Conservation (phyloP, 1,140 invertebrate species). For the Drosophila equinoxialis region DNA sequence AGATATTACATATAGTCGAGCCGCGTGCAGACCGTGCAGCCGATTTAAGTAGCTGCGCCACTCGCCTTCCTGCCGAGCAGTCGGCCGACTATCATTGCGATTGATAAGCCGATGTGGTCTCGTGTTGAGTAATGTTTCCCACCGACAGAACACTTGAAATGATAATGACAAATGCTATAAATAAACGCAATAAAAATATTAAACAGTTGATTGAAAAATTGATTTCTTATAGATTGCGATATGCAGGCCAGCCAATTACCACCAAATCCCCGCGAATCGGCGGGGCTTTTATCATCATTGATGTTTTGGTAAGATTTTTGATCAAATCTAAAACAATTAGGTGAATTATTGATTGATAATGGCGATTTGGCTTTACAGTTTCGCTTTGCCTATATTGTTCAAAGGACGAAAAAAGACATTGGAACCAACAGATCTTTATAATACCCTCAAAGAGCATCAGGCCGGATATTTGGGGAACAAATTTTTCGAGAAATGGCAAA, state of each 20-base stretch:
- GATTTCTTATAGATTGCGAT: background rate
- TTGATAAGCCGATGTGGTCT: slow-evolving; percentile 9
- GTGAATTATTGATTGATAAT: too few species aligned
- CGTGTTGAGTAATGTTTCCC: slow-evolving; percentile 7
- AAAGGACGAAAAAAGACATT: slow-evolving; percentile 84
- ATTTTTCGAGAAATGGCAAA: slow-evolving; percentile 65
- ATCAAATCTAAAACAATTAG: too few species aligned
- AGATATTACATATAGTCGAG: background rate
- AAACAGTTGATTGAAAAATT: slow-evolving; percentile 1
- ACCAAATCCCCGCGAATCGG: slow-evolving; percentile 63
- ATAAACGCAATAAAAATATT: slow-evolving; percentile 7
- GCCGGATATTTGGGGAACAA: slow-evolving; percentile 58
- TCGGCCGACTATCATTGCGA: background rate
- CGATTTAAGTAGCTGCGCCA: background rate
- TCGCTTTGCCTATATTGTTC: slow-evolving; percentile 83
- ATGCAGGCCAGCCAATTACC: slow-evolving; percentile 57
- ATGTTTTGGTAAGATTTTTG: slow-evolving; percentile 61
- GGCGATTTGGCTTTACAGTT: slow-evolving; percentile 58
- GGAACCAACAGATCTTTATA: slow-evolving; percentile 84
- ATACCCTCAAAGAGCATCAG: slow-evolving; percentile 84
- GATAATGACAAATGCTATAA: background rate
- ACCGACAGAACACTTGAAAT: background rate
- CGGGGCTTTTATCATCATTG: slow-evolving; percentile 57
- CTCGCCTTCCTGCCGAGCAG: too few species aligned
- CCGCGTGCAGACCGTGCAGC: slow-evolving; percentile 4